A percentile compares a stretch with the other conserved stretches of the same genome.
Conservation (phyloP, 2,888 invertebrate species). For the Incurvaria masculella region DNA sequence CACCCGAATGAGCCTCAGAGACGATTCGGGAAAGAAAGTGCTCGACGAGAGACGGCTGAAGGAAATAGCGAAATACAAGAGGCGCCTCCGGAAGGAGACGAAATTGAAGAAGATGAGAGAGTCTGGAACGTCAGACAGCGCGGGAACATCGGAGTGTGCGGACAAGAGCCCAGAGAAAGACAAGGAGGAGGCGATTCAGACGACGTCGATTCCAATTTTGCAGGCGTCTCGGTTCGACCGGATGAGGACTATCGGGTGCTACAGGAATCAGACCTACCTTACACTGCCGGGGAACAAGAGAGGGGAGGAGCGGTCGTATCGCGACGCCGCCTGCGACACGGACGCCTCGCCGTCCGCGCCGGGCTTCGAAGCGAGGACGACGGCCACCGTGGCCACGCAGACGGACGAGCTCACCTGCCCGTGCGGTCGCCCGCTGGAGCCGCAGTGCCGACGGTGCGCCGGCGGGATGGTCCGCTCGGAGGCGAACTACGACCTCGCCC, state of each 20-base stretch:
- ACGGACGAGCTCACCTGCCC: slow-evolving; percentile 39
- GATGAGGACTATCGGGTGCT: slow-evolving; percentile 45
- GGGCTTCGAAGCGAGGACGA: slow-evolving; percentile 32
- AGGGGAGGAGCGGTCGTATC: slow-evolving; percentile 22
- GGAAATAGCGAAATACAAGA: slow-evolving; percentile 49
- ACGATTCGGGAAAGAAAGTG: slow-evolving; percentile 29
- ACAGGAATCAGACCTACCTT: slow-evolving; percentile 45
- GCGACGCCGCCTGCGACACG: slow-evolving; percentile 36
- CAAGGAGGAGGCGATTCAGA: slow-evolving; percentile 30
- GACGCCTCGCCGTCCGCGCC: slow-evolving; percentile 27
- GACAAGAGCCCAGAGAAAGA: slow-evolving; percentile 14
- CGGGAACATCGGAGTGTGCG: slow-evolving; percentile 16
- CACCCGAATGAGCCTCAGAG: slow-evolving; percentile 17
- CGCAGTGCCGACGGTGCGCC: slow-evolving; percentile 28
- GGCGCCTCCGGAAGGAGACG: slow-evolving; percentile 42
- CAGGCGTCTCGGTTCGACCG: slow-evolving; percentile 50
- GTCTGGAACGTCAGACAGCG: slow-evolving; percentile 31
- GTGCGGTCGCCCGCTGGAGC: slow-evolving; percentile 30
- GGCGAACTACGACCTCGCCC: slow-evolving; percentile 37
- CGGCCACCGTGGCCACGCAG: slow-evolving; percentile 34
- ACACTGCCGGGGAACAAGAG: slow-evolving; percentile 39
- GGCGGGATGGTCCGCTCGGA: slow-evolving; percentile 40
- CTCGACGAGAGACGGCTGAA: slow-evolving; percentile 40
- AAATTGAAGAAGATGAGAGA: slow-evolving; percentile 41
- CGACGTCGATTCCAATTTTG: slow-evolving; percentile 49